phyloP scores from a whole-genome alignment of 2,888 invertebrate genomes.

The Hetaerina titia region DNA sequence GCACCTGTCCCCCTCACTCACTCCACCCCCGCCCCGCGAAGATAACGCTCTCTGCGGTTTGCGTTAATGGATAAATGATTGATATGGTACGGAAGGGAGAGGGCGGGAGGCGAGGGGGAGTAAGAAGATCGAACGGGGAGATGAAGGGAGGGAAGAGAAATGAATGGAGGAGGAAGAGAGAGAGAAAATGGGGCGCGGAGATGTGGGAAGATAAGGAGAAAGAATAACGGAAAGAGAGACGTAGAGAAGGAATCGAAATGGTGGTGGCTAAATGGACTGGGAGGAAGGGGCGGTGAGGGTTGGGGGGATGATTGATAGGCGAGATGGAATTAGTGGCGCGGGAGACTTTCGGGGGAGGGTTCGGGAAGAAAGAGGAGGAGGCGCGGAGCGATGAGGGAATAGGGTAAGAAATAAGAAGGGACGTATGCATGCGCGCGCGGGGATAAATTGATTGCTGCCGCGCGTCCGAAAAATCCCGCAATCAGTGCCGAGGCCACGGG shows the following conservation, averaged over 20 bases:
- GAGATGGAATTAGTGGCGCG: not conserved
- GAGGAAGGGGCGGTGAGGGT: not conserved
- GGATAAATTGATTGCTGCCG: not conserved
- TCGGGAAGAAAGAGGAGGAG: not conserved
- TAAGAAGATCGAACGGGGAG: not conserved
- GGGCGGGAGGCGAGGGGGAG: not conserved
- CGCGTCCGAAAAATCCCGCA: conserved; percentile 1
- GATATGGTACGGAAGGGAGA: conserved; percentile 30
- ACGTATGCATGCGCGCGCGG: not conserved
- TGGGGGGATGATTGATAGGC: conserved; percentile 37
- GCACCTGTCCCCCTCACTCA: not conserved
- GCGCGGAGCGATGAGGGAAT: not conserved
- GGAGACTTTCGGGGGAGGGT: not conserved
- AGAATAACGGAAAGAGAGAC: not conserved
- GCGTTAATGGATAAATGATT: conserved; percentile 39
- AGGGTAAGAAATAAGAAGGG: conserved; percentile 11
- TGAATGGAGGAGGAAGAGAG: not conserved
- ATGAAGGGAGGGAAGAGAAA: not conserved
- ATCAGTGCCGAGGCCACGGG: not conserved
- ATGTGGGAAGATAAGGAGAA: not conserved
- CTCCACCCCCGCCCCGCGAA: not conserved
- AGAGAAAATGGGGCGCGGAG: not conserved
- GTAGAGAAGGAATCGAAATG: not conserved
- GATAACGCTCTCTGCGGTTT: not conserved
- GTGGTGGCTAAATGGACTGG: not conserved